Evolutionary conservation across 2,797 vertebrate genomes (phyloP).

Genomic region (Xenopus petersii): DNA sequence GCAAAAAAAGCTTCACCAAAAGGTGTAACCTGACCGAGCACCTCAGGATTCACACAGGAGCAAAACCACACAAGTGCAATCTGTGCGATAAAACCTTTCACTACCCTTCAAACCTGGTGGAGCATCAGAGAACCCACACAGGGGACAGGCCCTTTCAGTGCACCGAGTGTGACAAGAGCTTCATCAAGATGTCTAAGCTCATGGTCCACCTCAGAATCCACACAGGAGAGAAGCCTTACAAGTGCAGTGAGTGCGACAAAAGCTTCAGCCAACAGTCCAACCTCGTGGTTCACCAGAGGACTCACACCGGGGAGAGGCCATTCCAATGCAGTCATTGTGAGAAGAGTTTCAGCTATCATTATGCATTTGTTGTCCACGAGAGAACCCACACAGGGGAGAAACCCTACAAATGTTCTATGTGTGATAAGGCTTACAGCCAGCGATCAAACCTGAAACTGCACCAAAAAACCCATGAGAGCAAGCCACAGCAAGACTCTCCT

Average conservation of each 20-base stretch:
- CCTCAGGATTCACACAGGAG: slow-evolving; percentile 23
- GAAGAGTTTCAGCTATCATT: slow-evolving; percentile 51
- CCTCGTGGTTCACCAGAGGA: slow-evolving; percentile 51
- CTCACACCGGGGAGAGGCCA: slow-evolving; percentile 54
- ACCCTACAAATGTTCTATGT: slow-evolving; percentile 20
- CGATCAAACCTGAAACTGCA: neutral
- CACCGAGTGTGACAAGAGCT: slow-evolving; percentile 29
- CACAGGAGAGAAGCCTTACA: slow-evolving; percentile 28
- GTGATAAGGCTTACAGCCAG: neutral
- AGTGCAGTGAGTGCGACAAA: slow-evolving; percentile 40
- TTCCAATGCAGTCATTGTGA: slow-evolving; percentile 21
- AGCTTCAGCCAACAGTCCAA: slow-evolving; percentile 56
- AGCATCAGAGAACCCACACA: slow-evolving; percentile 23
- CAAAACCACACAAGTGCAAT: slow-evolving; percentile 23
- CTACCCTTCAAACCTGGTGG: slow-evolving; percentile 18
- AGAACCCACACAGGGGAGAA: slow-evolving; percentile 36
- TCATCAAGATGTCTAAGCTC: slow-evolving; percentile 30
- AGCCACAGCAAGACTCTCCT: neutral
- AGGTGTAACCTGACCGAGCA: slow-evolving; percentile 21
- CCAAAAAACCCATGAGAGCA: neutral
- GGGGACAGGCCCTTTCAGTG: slow-evolving; percentile 12
- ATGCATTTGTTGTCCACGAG: slow-evolving; percentile 35
- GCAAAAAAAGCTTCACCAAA: slow-evolving; percentile 22
- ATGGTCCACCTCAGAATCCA: slow-evolving; percentile 23
- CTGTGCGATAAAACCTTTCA: slow-evolving; percentile 27